Evolutionary conservation across 2,113 vertebrate species (phyloP), one percentile per base, ranked within the genome.

Genomic region (Anseranas semipalmata): DNA sequence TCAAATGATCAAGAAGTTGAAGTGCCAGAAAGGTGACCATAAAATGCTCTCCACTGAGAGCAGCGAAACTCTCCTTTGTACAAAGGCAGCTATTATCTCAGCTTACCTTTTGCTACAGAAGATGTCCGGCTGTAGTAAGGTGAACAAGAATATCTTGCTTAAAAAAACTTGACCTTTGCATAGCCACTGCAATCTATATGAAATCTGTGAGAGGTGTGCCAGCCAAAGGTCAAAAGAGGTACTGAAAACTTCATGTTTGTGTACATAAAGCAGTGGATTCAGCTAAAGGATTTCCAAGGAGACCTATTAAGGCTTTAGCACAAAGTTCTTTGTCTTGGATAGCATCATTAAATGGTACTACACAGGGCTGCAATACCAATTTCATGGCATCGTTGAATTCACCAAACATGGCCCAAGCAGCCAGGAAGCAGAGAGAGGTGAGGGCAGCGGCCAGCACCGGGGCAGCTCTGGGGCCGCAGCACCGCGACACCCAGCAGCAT

Each of bases 401-500:
- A 27, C 1, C 20, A 66, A 53, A 25, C 45, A 5, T 3, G 0
- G 59, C 17, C 45, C 52, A 22, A 8, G n/a, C n/a, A 67, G 59
- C 9, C 45, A 33, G 32, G 7, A 46, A 53, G 12, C 1, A 22
- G 55, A 62, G 60, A n/a, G n/a, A n/a, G n/a, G n/a, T n/a, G n/a
- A n/a, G 53, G 21, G 35, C 27, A 63, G 48, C 30, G 0, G 25
- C 2, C 6, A 25, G 39, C 30, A 41, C 9, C 41, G 41, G 41
- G 41, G 41, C 41, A 12, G 41, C 41, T 41, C 9, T 9, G 41
- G 41, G 41, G 12, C 41, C 41, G 41, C n/a, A 35, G 35, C 68
- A 4, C 15, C 19, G 27, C 3, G 17, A n/a, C n/a, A n/a, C n/a
- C n/a, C n/a, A n/a, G 12, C 60, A 9, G 6, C 2, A 3, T 27